A percentile compares a stretch with the other conserved stretches of the same genome.
Evolutionary conservation across 2,113 vertebrate genomes (phyloP).

Genomic region (Proterorhinus semilunaris): DNA sequence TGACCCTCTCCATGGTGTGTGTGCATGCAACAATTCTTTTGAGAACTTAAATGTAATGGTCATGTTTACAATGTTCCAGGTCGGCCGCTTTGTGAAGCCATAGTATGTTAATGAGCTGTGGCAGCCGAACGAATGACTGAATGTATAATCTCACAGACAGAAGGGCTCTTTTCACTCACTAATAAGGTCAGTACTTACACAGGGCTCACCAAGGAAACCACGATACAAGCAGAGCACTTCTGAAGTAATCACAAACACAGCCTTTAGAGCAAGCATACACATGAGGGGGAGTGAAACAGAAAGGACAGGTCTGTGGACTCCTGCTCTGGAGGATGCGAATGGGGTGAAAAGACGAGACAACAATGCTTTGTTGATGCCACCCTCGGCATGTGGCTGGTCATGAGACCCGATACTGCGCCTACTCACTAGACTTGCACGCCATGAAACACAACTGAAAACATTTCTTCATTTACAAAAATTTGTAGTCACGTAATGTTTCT

Average conservation of each 20-base stretch:
- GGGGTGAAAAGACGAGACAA: background rate
- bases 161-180: conserved; percentile 64
- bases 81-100: background rate
- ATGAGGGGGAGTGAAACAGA: background rate
- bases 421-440: no score
- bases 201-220: conserved; percentile 69
- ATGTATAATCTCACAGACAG: conserved; percentile 45
- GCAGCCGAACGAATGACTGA: conserved; percentile 28
- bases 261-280: conserved; percentile 8
- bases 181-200: conserved; percentile 65
- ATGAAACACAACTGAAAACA: no score
- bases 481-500: no score
- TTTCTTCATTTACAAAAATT: no score
- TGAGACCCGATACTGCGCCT: background rate
- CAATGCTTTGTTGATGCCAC: background rate
- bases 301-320: no score
- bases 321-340: background rate
- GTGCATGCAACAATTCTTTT: background rate
- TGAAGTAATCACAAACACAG: conserved; percentile 37
- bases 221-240: conserved; percentile 42
- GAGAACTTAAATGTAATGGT: background rate
- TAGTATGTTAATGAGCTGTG: conserved; percentile 16
- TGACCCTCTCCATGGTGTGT: background rate
- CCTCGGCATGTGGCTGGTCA: background rate
- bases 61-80: background rate